A percentile compares a stretch with the other conserved stretches of the same genome.
phyloP scores from a whole-genome alignment of 2,888 invertebrate species.

The Lycia hirtaria region DNA sequence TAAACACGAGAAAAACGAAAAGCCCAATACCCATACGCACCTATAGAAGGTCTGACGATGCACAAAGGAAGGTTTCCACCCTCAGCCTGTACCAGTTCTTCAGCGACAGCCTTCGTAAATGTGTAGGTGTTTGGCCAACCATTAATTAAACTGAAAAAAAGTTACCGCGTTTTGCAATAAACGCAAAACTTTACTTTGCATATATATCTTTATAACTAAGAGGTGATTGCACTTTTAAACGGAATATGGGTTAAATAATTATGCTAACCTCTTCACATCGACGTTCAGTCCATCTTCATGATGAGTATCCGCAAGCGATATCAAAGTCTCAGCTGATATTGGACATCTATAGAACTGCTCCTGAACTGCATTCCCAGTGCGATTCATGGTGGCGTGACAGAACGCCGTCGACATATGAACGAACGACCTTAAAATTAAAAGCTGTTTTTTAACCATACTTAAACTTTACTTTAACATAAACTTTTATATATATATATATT shows the following conservation, averaged over 20 bases:
- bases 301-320: not conserved
- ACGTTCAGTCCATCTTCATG: not conserved
- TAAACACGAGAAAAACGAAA: no score
- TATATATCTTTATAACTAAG: no score
- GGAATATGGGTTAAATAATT: not conserved
- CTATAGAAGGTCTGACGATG: constrained; percentile 94
- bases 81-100: constrained; percentile 89
- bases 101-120: constrained; percentile 94
- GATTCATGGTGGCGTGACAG: not conserved
- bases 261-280: not conserved
- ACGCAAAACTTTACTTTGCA: not conserved
- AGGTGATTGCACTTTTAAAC: no score
- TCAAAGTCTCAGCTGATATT: not conserved
- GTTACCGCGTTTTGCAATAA: not conserved
- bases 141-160: constrained; percentile 81
- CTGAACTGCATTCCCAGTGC: not conserved
- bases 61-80: constrained; percentile 88
- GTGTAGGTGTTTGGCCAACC: constrained; percentile 95
- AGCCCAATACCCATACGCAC: constrained; percentile 68
- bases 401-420: constrained; percentile 26
- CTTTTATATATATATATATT: no score
- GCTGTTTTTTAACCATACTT: not conserved
- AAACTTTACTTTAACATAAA: no score
- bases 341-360: not conserved
- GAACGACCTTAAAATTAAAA: constrained; percentile 47